Conservation (phyloP, 2,113 vertebrate genomes). For the Protobothrops mucrosquamatus region DNA sequence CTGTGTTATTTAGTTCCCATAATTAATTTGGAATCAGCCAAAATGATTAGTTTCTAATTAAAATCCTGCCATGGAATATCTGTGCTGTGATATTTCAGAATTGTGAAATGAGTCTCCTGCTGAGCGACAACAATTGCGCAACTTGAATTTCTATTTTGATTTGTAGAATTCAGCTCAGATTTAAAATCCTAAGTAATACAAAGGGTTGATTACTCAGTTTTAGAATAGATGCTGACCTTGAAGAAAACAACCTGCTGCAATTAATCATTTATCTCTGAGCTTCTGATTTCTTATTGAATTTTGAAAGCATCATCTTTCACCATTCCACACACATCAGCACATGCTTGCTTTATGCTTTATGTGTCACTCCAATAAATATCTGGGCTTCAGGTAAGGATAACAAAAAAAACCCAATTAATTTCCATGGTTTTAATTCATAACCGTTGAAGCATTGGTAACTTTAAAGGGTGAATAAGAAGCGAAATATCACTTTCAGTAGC, state of each 20-base stretch:
- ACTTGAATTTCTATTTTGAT: constrained; percentile 59
- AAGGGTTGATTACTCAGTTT: constrained; percentile 55
- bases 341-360: constrained; percentile 52
- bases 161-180: constrained; percentile 51
- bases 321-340: constrained; percentile 1
- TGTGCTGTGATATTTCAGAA: constrained; percentile 45
- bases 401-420: constrained; percentile 45
- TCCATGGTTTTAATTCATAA: neutral
- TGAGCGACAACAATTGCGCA: constrained; percentile 47
- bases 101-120: constrained; percentile 42
- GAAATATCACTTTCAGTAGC: constrained; percentile 60
- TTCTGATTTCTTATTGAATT: constrained; percentile 62
- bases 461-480: constrained; percentile 56
- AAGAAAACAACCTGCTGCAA: constrained; percentile 32
- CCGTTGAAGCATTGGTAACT: constrained; percentile 42
- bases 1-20: constrained; percentile 45
- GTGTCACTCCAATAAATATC: constrained; percentile 66
- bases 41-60: constrained; percentile 53
- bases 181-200: constrained; percentile 59
- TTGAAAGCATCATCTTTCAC: constrained; percentile 49
- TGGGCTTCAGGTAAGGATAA: constrained; percentile 61
- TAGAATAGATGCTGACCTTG: constrained; percentile 50
- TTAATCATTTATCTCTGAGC: constrained; percentile 5
- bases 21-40: constrained; percentile 41
- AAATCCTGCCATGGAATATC: constrained; percentile 47